A percentile compares a stretch with the other conserved stretches of the same genome.
Conservation (phyloP, 2,797 vertebrate genomes). For the Phrynocephalus vlangalii region DNA sequence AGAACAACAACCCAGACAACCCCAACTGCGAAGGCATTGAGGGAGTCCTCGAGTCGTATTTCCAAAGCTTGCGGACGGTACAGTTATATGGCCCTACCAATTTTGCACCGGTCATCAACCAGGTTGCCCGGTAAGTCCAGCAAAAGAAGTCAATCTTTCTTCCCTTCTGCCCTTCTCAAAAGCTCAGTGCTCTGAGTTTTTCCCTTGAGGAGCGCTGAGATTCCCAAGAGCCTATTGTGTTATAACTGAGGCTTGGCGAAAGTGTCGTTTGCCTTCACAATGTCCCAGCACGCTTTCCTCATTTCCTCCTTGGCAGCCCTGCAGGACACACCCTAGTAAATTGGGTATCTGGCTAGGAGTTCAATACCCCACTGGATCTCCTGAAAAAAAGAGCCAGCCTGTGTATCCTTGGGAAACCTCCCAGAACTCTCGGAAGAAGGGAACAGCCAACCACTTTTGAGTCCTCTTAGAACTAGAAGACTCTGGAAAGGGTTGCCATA, state of each 20-base stretch:
- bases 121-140: slow-evolving; percentile 90
- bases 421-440: too few relatives aligned
- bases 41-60: slow-evolving; percentile 94
- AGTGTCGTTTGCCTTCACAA: background rate
- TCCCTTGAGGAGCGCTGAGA: too few relatives aligned
- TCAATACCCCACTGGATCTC: too few relatives aligned
- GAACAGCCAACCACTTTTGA: too few relatives aligned
- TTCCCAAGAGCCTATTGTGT: background rate
- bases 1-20: slow-evolving; percentile 90
- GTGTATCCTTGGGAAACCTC: too few relatives aligned
- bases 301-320: background rate
- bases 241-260: background rate
- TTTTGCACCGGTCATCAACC: slow-evolving; percentile 95
- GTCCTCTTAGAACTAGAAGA: too few relatives aligned
- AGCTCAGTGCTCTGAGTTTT: background rate
- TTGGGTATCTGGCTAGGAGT: too few relatives aligned
- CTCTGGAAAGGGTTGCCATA: too few relatives aligned
- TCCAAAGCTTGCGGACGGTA: slow-evolving; percentile 92
- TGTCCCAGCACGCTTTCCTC: background rate
- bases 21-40: slow-evolving; percentile 95
- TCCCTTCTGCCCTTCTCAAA: background rate
- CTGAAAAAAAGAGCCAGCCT: too few relatives aligned
- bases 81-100: slow-evolving; percentile 98
- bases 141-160: background rate
- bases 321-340: too few relatives aligned